Evolutionary conservation across 1,140 invertebrate genomes (phyloP).

Genomic region (Melipona quadrifasciata): DNA sequence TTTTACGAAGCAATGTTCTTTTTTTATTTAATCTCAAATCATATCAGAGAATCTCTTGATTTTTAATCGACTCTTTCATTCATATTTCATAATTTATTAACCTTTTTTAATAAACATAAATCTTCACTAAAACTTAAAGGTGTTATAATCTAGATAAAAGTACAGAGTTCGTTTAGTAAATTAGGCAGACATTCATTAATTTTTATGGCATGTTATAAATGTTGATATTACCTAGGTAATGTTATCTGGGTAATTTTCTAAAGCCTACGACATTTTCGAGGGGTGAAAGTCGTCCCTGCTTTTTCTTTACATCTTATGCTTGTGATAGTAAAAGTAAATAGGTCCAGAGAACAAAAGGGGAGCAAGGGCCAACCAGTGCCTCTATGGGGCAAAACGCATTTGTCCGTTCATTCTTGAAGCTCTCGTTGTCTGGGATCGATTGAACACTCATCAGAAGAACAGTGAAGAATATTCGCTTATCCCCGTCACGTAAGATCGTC

Average conservation of each 20-base stretch:
- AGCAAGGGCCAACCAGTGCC: conserved; percentile 21
- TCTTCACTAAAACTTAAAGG: not conserved
- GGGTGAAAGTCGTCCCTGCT: conserved; percentile 21
- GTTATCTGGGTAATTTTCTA: not conserved
- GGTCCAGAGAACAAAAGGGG: conserved; percentile 24
- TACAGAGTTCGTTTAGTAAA: not conserved
- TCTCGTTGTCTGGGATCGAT: not conserved
- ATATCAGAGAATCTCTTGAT: not conserved
- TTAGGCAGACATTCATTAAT: too few species aligned
- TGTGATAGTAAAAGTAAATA: conserved; percentile 41
- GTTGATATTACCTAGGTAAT: not conserved
- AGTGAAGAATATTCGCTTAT: not conserved
- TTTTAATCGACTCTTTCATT: not conserved
- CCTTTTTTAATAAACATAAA: not conserved
- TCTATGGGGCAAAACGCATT: conserved; percentile 23
- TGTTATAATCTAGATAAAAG: not conserved
- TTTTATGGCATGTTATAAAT: not conserved
- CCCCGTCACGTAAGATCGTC: not conserved
- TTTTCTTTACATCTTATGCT: not conserved
- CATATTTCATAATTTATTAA: not conserved
- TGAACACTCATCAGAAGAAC: too few species aligned
- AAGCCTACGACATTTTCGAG: not conserved
- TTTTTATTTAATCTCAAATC: too few species aligned
- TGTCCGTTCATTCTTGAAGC: not conserved
- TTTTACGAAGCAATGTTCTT: not conserved